Evolutionary conservation across 2,113 vertebrate genomes (phyloP).

Genomic region (Lanius ludovicianus): DNA sequence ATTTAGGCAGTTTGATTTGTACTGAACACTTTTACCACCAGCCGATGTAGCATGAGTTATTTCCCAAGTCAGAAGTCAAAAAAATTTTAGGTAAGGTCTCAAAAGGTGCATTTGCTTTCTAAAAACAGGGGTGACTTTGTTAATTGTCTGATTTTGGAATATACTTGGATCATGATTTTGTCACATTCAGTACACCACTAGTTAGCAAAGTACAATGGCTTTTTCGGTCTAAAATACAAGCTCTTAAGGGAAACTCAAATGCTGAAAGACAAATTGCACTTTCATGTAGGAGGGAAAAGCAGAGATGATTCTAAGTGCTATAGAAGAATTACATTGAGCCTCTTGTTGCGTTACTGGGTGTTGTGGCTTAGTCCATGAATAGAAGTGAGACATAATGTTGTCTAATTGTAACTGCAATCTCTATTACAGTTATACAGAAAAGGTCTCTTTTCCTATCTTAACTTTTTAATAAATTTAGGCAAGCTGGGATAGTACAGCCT

Average conservation of each 20-base stretch:
- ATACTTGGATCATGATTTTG: neutral
- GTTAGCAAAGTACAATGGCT: neutral
- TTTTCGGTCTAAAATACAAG: neutral
- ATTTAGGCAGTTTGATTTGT: neutral
- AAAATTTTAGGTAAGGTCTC: neutral
- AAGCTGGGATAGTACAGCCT: neutral
- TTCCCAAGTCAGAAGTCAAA: neutral
- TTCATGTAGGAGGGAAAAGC: neutral
- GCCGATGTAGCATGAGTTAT: fast-evolving
- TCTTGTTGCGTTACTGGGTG: neutral
- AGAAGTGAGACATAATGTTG: neutral
- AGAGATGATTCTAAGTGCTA: neutral
- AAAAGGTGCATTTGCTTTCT: neutral
- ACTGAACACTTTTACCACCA: neutral
- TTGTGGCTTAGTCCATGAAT: neutral
- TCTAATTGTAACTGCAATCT: neutral
- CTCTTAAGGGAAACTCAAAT: neutral
- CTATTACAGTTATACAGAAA: too few relatives aligned
- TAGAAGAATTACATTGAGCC: neutral
- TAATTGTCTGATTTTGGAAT: neutral
- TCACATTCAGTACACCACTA: neutral
- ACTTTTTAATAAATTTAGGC: neutral
- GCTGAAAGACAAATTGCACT: neutral
- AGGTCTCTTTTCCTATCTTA: neutral
- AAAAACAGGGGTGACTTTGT: neutral